Conservation (phyloP, 2,797 vertebrate genomes). For the Scolopax bukidnonensis region DNA sequence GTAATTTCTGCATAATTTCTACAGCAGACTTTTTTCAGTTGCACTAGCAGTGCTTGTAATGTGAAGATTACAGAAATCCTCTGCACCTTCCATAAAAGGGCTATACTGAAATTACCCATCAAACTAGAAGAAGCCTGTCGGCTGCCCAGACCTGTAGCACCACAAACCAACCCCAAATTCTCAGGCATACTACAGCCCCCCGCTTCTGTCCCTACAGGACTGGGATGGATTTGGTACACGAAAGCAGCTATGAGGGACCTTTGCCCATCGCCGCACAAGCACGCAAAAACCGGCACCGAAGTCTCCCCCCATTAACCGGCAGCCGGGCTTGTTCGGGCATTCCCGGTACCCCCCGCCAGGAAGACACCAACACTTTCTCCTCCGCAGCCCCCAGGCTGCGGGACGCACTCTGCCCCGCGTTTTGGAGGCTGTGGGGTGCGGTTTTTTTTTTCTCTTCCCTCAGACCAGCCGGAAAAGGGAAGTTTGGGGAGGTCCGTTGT, state of each 20-base stretch:
- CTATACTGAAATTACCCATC: neutral
- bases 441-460: fast-evolving
- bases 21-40: neutral
- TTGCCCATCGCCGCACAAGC: neutral
- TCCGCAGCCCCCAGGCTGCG: fast-evolving
- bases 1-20: neutral
- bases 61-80: neutral
- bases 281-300: neutral
- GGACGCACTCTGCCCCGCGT: fast-evolving
- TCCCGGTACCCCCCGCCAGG: fast-evolving
- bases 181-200: neutral
- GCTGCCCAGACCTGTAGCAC: neutral
- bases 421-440: fast-evolving
- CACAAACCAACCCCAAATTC: neutral
- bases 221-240: fast-evolving
- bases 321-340: neutral
- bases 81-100: neutral
- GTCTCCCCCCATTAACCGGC: fast-evolving
- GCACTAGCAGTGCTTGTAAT: neutral
- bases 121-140: neutral
- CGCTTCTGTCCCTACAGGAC: no score
- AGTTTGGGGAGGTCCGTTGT: neutral
- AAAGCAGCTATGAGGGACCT: neutral
- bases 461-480: neutral
- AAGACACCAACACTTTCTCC: fast-evolving